phyloP scores from a whole-genome alignment of 2,797 vertebrate genomes.

The Schizothorax lantsangensis region DNA sequence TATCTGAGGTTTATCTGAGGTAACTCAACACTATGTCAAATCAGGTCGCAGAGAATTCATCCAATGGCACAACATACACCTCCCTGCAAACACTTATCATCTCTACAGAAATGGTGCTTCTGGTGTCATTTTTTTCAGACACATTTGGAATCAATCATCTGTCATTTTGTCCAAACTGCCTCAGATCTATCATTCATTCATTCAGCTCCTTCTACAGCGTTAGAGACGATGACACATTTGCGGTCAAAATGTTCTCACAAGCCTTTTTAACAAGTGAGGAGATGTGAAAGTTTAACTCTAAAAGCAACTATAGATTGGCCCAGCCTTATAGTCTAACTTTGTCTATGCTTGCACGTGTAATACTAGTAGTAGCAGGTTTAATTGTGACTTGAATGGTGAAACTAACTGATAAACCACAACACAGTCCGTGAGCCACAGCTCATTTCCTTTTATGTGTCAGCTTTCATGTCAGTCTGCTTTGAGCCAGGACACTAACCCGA shows the following conservation, averaged over 20 bases:
- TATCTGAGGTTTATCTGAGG: neutral
- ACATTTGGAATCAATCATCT: neutral
- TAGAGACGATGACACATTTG: neutral
- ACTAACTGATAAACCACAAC: constrained; percentile 48
- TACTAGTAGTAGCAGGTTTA: constrained; percentile 16
- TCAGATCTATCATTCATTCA: neutral
- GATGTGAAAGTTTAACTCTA: neutral
- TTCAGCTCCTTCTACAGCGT: neutral
- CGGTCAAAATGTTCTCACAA: neutral
- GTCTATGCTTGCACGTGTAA: constrained; percentile 6
- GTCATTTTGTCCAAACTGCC: neutral
- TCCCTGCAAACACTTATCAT: neutral
- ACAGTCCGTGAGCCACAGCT: constrained; percentile 47
- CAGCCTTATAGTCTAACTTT: constrained; percentile 4
- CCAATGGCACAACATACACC: neutral
- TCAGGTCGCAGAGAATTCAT: neutral
- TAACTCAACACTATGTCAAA: neutral
- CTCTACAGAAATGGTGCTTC: neutral
- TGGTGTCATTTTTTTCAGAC: neutral
- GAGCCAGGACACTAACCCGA: constrained; percentile 54
- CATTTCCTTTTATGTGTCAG: constrained; percentile 57
- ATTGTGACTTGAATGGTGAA: constrained; percentile 18
- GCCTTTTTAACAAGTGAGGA: neutral
- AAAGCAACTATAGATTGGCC: neutral
- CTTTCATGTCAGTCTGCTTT: constrained; percentile 65